A percentile compares a stretch with the other conserved stretches of the same genome.
Conservation (phyloP, 2,888 invertebrate species). For the Drosophila lutescens region DNA sequence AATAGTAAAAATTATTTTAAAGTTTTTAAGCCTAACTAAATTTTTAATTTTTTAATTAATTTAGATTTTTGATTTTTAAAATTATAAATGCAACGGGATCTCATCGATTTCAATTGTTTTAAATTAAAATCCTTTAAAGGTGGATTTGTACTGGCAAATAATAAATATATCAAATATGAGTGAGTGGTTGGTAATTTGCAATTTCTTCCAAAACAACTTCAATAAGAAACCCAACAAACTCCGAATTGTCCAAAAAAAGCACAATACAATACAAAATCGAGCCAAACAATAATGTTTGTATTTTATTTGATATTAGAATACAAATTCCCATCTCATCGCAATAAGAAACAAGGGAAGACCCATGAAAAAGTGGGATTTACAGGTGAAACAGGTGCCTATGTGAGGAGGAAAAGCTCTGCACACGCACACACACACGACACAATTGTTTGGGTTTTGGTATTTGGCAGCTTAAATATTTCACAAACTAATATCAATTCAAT, state of each 20-base stretch:
- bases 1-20: neutral
- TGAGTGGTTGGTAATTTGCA: conserved; percentile 6
- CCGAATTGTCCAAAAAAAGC: conserved; percentile 17
- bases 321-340: conserved; percentile 28
- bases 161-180: neutral
- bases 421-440: conserved; percentile 10
- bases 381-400: conserved; percentile 34
- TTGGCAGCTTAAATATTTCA: conserved; percentile 69
- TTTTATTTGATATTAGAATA: conserved; percentile 47
- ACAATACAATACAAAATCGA: conserved; percentile 7
- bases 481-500: conserved; percentile 76
- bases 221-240: conserved; percentile 11
- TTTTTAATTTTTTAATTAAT: too few relatives aligned
- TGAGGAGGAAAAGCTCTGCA: conserved; percentile 25
- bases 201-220: conserved; percentile 2
- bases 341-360: conserved; percentile 4
- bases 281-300: conserved; percentile 27
- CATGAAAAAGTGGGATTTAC: conserved; percentile 43
- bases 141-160: neutral
- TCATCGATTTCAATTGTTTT: too few relatives aligned
- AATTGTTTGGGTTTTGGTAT: conserved; percentile 52
- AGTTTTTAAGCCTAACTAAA: neutral
- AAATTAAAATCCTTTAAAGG: too few relatives aligned
- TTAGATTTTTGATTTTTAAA: too few relatives aligned
- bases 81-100: too few relatives aligned